Conservation (phyloP, 2,113 vertebrate species). For the Willisornis vidua region DNA sequence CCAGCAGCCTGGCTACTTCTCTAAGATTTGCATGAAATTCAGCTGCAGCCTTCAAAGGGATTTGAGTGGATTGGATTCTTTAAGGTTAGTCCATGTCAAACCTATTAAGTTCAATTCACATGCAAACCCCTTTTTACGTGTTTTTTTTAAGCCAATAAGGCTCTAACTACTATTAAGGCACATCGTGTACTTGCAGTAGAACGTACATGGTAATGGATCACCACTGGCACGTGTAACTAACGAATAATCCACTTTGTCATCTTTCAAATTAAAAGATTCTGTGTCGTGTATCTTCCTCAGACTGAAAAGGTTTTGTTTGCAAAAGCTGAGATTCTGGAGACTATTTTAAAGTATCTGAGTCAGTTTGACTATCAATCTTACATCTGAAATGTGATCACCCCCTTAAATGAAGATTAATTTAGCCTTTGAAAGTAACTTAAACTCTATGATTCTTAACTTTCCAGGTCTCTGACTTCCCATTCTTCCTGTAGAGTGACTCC, state of each 20-base stretch:
- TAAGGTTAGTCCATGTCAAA: constrained; percentile 85
- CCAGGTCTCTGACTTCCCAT: not conserved
- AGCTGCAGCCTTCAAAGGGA: constrained; percentile 76
- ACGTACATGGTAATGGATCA: constrained; percentile 22
- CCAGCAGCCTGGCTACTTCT: constrained; percentile 51
- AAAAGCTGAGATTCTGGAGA: not conserved
- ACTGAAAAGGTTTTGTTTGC: not conserved
- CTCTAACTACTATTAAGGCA: constrained; percentile 68
- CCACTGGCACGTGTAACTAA: constrained; percentile 43
- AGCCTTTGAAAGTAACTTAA: not conserved
- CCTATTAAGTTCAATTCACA: constrained; percentile 84
- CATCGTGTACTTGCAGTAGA: constrained; percentile 58
- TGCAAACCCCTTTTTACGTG: constrained; percentile 77
- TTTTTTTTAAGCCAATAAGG: constrained; percentile 75
- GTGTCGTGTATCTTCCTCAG: not conserved
- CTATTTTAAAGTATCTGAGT: not conserved
- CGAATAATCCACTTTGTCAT: constrained; percentile 52
- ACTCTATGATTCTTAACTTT: not conserved
- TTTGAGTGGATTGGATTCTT: constrained; percentile 85
- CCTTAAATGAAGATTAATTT: not conserved
- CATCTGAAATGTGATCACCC: not conserved
- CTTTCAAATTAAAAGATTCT: constrained; percentile 40
- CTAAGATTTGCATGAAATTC: constrained; percentile 75
- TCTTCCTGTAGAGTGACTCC: not conserved
- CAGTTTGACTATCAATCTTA: not conserved